Evolutionary conservation across 2,888 invertebrate species (phyloP).

Genomic region (Nymphalis urticae): DNA sequence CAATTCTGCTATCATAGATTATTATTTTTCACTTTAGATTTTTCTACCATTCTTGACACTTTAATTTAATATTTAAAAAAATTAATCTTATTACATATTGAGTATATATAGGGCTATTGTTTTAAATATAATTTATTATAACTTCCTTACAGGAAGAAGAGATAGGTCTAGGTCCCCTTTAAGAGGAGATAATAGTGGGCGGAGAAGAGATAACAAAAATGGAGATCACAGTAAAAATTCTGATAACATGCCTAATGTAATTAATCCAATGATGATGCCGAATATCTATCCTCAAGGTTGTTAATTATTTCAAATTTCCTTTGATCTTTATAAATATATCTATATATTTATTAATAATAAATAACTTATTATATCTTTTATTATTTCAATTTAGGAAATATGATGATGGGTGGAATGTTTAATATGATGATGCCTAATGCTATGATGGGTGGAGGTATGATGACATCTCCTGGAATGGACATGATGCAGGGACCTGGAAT

Average conservation of each 20-base stretch:
- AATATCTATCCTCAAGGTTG: constrained; percentile 68
- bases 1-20: too few species aligned
- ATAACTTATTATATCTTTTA: neutral
- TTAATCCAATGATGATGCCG: constrained; percentile 71
- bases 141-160: constrained; percentile 42
- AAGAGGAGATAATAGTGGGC: constrained; percentile 52
- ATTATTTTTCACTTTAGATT: too few species aligned
- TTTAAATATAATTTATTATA: neutral
- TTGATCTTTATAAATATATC: too few species aligned
- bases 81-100: too few species aligned
- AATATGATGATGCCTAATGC: constrained; percentile 61
- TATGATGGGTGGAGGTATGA: constrained; percentile 49
- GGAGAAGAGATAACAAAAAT: constrained; percentile 56
- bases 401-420: constrained; percentile 66
- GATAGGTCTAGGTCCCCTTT: constrained; percentile 69
- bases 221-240: constrained; percentile 48
- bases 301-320: too few species aligned
- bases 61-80: too few species aligned
- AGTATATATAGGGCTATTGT: neutral
- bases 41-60: too few species aligned
- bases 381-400: constrained; percentile 54
- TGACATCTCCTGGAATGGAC: constrained; percentile 56
- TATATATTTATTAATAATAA: neutral
- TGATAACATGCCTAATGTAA: constrained; percentile 50
- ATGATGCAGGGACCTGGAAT: constrained; percentile 57